These are phyloP conservation scores for Chloroceryle inda DNA, from an alignment of 2,797 vertebrate species.

Conservation along the genomic window DNA sequence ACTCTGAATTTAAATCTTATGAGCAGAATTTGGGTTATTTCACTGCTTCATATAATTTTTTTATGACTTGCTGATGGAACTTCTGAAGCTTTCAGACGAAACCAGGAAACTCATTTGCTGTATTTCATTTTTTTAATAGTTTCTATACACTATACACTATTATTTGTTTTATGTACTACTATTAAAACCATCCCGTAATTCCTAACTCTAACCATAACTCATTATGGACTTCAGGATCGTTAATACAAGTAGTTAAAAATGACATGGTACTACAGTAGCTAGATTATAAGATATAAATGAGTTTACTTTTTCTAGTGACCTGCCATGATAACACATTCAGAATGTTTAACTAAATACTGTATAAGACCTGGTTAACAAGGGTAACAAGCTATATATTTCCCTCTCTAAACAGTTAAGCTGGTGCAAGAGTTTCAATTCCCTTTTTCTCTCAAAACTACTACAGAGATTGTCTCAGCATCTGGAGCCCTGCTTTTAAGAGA, in stretches of 20 bases:
- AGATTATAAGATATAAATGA: not conserved
- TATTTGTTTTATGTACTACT: not conserved
- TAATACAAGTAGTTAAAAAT: not conserved
- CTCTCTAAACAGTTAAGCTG: not conserved
- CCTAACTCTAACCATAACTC: not conserved
- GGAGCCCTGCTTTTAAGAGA: not conserved
- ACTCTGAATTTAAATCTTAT: not conserved
- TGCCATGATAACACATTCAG: not conserved
- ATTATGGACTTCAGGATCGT: not conserved
- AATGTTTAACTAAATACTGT: not conserved
- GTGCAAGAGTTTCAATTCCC: not conserved
- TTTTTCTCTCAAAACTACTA: not conserved
- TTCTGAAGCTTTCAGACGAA: not conserved
- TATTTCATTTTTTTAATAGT: not conserved
- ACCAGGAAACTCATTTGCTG: not conserved
- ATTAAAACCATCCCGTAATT: not conserved
- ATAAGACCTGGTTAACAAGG: not conserved
- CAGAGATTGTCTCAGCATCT: not conserved
- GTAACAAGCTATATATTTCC: not conserved
- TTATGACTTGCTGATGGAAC: not conserved
- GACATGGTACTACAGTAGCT: not conserved
- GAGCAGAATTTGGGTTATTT: not conserved
- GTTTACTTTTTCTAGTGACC: not conserved
- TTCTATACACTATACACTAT: not conserved
- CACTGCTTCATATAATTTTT: not conserved